Base-by-base conservation (phyloP, 2,888 invertebrate species). In the Electrophaes corylata region DNA sequence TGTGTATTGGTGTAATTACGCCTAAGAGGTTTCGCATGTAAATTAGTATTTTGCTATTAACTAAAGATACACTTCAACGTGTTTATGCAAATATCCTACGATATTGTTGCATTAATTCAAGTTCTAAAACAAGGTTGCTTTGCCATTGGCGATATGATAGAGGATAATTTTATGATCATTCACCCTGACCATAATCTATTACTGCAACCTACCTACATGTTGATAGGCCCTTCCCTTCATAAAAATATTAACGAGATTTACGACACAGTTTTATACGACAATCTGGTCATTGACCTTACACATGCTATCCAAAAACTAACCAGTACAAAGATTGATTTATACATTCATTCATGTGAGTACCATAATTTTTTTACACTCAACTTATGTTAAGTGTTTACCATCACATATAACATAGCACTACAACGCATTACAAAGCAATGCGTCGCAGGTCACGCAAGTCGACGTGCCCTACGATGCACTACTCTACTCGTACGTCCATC, bases 91-190 rank as follows among this genome's bases (percentile, higher is more conserved):
- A 66, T 61, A 12, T 29, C 40, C 49, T 56, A 39, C 45, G 57
- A 57, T 59, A 62, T 56, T 57, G 45, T 50, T 64, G 60, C 58
- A 66, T 66, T 64, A 59, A 61, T 61, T 61, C 61, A 60, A 57
- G 57, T 57, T 62, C 51, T 57, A 43, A 50, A 47, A 63, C 65
- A 57, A 63, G 65, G 65, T 55, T 61, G 56, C 43, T 33, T 44
- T 53, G 53, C 47, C 37, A 60, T 47, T 49, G 39, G 58, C 57
- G 40, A 55, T 58, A 56, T 43, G 41, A 8, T 54, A 31, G 53
- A 62, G 66, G 64, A 64, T 64, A 66, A 62, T 64, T 60, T 62
- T 57, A 51, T 48, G 37, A 50, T 56, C 37, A 49, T 60, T 66
- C 56, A 60, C 62, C 64, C 64, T 66, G 57, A 64, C 46, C 57